A percentile compares a stretch with the other conserved stretches of the same genome.
These are phyloP conservation scores for Leptopilina myrica DNA, from an alignment of 2,888 invertebrate species.

Conservation along the genomic window DNA sequence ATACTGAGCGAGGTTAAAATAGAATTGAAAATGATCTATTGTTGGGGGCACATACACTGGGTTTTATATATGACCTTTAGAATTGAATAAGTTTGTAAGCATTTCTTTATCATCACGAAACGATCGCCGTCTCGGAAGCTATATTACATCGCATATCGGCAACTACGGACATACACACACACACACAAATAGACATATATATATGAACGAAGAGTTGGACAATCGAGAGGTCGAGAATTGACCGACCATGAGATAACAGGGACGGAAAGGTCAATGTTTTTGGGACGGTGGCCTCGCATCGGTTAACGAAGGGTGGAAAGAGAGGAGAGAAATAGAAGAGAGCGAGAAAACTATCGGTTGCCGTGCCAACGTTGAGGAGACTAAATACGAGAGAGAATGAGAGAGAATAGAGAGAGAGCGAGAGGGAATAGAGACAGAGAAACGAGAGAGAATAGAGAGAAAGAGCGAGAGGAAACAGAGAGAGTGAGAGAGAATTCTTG, in stretches of 20 bases:
- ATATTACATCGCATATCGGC: constrained; percentile 9
- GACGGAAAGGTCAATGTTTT: constrained; percentile 56
- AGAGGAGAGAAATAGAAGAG: constrained; percentile 44
- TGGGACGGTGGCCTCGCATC: constrained; percentile 53
- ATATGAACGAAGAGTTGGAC: constrained; percentile 22
- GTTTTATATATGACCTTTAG: not conserved
- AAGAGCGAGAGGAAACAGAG: no score
- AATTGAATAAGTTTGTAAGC: constrained; percentile 24
- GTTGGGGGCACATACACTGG: not conserved
- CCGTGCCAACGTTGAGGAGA: constrained; percentile 36
- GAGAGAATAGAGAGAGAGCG: not conserved
- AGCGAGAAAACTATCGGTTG: constrained; percentile 30
- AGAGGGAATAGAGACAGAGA: not conserved
- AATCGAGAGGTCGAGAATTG: constrained; percentile 53
- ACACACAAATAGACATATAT: no score
- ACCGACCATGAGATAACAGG: constrained; percentile 54
- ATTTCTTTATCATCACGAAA: constrained; percentile 21
- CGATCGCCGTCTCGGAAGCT: constrained; percentile 28
- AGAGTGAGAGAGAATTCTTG: constrained; percentile 41
- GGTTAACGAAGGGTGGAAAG: constrained; percentile 44
- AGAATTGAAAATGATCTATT: not conserved
- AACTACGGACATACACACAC: not conserved
- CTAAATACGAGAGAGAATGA: constrained; percentile 19
- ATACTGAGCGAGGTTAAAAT: not conserved
- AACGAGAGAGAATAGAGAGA: no score